Base-by-base conservation (phyloP, 2,888 invertebrate species). In the Agonum fuliginosum region DNA sequence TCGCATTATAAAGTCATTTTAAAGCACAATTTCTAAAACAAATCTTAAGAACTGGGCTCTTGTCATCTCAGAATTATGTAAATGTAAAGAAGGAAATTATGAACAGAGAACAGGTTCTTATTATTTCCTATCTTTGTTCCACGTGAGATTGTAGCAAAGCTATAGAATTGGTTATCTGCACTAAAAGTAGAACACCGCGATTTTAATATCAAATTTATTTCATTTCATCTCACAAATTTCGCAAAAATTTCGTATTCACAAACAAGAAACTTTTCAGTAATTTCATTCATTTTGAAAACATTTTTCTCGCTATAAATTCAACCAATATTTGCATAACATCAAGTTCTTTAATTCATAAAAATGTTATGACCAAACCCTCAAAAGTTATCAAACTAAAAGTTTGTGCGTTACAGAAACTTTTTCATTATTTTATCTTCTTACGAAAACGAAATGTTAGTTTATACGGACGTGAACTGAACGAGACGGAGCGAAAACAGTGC, bases 321-420 rank as follows among this genome's bases (percentile, higher is more conserved):
- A 41, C 41, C 67, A 67, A 67, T 67, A 67, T 67, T 67, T 67
- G 67, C 67, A 67, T 37, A 67, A 67, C 67, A 67, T 67, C 67
- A 67, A 67, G 67, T 67, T 67, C 41, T 67, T 67, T 67, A 67
- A 67, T 67, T 67, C 67, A 67, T 67, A 67, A 67, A 67, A 67
- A 67, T 67, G 67, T 67, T 67, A 67, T 67, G 67, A 67, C 41
- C 67, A 67, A 41, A 67, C 41, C 41, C 67, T 67, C 67, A 67
- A 67, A 67, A 67, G 67, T 67, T 67, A 67, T 67, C 41, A 67
- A 67, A 67, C 67, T 67, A 41, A 41, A 67, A 67, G 67, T 67
- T 67, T 67, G 37, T 67, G 41, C 41, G 37, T 67, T 41, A 19
- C 67, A 37, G 41, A 67, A 67, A 67, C 67, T 67, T 67, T 67